Evolutionary conservation across 2,888 invertebrate species (phyloP).

Genomic region (Micropterix aruncella): DNA sequence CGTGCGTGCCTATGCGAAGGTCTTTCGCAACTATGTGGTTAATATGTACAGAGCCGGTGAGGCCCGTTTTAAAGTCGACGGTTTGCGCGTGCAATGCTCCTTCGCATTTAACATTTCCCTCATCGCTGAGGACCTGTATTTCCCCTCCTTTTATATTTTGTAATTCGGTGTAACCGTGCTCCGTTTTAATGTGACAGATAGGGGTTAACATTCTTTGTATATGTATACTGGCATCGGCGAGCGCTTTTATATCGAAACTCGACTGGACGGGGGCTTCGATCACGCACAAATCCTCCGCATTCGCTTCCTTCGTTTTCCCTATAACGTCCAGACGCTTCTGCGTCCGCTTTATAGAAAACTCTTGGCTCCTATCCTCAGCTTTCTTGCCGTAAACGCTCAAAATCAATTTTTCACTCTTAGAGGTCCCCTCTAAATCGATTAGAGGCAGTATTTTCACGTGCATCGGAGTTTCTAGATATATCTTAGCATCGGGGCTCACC

Average conservation of each 20-base stretch:
- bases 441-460: slow-evolving; percentile 35
- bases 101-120: slow-evolving; percentile 24
- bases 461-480: slow-evolving; percentile 36
- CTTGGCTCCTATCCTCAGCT: slow-evolving; percentile 4
- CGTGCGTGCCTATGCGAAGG: slow-evolving; percentile 27
- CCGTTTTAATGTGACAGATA: slow-evolving; percentile 27
- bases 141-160: slow-evolving; percentile 20
- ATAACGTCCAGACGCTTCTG: slow-evolving; percentile 32
- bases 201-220: slow-evolving; percentile 21
- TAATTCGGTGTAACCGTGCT: slow-evolving; percentile 20
- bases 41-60: slow-evolving; percentile 25
- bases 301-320: slow-evolving; percentile 22
- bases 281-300: slow-evolving; percentile 29
- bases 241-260: slow-evolving; percentile 11
- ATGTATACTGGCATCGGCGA: slow-evolving; percentile 22
- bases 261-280: slow-evolving; percentile 35
- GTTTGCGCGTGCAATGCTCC: slow-evolving; percentile 27
- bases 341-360: slow-evolving; percentile 35
- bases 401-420: slow-evolving; percentile 30
- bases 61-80: slow-evolving; percentile 31
- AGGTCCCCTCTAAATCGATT: slow-evolving; percentile 30
- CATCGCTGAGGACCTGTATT: slow-evolving; percentile 24
- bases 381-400: slow-evolving; percentile 26
- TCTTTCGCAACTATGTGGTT: slow-evolving; percentile 31
- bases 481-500: slow-evolving; percentile 31